Base-by-base conservation (phyloP, 2,888 invertebrate genomes). In the Agonopterix heracliana region DNA sequence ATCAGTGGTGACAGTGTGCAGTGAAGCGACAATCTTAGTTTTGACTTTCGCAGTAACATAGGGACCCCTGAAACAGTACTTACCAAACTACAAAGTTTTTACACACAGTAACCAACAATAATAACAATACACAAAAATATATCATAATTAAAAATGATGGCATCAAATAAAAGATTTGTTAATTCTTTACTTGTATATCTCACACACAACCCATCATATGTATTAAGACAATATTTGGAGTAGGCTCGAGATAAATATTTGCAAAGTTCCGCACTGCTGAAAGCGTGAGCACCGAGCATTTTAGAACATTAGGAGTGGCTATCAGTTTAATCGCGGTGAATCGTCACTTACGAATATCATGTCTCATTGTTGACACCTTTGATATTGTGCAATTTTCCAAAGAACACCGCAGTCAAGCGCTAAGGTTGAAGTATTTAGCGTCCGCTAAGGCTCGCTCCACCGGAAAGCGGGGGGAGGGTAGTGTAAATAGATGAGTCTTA, bases 381-480 rank as follows among this genome's bases (percentile, higher is more conserved):
- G 58, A 71, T 69, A 76, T 88, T 88, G 81, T 83, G 87, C 81
- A 88, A 87, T 85, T 83, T 82, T 79, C 64, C 71, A 73, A 82
- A 80, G 82, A 85, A 83, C 74, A 81, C 74, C 79, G 79, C 81
- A 74, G 77, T 72, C 76, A 77, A 75, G 71, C 73, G 84, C 69
- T 87, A 88, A 88, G 88, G 87, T 84, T 88, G 86, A 87, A 87
- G 76, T 80, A 81, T 82, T 88, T 88, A 88, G 88, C 88, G 76
- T 71, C 66, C 70, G 72, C 74, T 78, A 77, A 81, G 78, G 78
- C 73, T 74, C 64, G 57, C 53, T 69, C 71, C 75, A 72, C 73
- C 77, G 78, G 77, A 76, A 77, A 70, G 85, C 78, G 87, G 84
- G 85, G 87, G 87, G 84, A 79, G 81, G 75, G 66, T 80, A 85